phyloP scores from a whole-genome alignment of 2,797 vertebrate genomes.

The Enteromius paludinosus region DNA sequence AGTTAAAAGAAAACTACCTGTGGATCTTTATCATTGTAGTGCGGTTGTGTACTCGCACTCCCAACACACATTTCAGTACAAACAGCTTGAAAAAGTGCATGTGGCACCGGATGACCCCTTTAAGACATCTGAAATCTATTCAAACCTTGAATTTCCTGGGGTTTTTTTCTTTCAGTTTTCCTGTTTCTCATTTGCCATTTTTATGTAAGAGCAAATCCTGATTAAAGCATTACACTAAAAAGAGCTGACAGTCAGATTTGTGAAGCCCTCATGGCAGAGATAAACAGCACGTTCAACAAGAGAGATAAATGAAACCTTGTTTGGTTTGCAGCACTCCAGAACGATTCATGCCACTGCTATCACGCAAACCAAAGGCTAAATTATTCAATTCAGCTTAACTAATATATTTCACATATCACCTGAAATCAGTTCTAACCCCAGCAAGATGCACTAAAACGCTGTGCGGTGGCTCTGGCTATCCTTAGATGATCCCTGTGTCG shows the following conservation, averaged over 20 bases:
- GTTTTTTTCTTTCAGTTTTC: neutral
- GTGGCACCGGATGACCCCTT: too few species aligned
- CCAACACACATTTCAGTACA: too few species aligned
- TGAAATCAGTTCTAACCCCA: neutral
- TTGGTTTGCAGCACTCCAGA: neutral
- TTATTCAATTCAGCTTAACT: constrained; percentile 60
- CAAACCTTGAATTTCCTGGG: constrained; percentile 25
- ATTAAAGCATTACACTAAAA: constrained; percentile 37
- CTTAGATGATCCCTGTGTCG: constrained; percentile 10
- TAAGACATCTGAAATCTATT: constrained; percentile 57
- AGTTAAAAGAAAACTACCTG: too few species aligned
- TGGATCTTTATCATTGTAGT: too few species aligned
- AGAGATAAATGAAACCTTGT: constrained; percentile 15
- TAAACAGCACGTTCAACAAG: neutral
- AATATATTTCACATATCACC: constrained; percentile 55
- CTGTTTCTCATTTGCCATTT: constrained; percentile 7
- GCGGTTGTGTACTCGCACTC: too few species aligned
- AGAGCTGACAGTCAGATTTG: constrained; percentile 1
- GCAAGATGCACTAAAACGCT: constrained; percentile 13
- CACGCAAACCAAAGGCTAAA: constrained; percentile 60
- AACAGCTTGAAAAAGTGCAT: too few species aligned
- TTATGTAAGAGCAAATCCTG: constrained; percentile 32
- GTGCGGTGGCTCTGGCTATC: constrained; percentile 3
- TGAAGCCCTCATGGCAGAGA: neutral
- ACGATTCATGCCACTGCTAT: constrained; percentile 22